Evolutionary conservation across 2,888 invertebrate species (phyloP).

Genomic region (Norana najaformis): DNA sequence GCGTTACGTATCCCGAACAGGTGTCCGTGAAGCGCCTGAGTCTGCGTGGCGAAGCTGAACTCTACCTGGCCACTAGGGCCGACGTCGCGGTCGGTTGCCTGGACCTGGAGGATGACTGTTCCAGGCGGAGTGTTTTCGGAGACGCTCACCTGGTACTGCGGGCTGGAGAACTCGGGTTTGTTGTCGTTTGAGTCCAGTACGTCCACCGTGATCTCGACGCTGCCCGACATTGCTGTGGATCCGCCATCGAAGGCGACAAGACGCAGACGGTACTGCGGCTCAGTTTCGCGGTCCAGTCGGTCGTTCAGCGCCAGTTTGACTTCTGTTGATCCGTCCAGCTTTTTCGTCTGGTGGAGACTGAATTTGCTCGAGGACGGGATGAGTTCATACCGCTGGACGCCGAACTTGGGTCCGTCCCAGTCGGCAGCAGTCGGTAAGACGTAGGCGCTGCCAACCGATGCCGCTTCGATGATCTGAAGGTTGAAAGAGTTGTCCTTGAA

Average conservation of each 20-base stretch:
- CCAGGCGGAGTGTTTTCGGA: conserved; percentile 38
- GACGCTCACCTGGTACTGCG: conserved; percentile 38
- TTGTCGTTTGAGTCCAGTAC: conserved; percentile 41
- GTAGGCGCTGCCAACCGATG: conserved; percentile 40
- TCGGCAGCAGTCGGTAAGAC: conserved; percentile 43
- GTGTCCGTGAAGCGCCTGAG: conserved; percentile 31
- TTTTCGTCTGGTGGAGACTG: conserved; percentile 28
- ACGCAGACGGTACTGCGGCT: conserved; percentile 37
- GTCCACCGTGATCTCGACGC: conserved; percentile 34
- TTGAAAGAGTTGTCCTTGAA: conserved; percentile 40
- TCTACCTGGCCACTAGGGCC: conserved; percentile 42
- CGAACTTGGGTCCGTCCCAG: conserved; percentile 41
- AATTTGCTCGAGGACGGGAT: conserved; percentile 36
- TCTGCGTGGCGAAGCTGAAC: conserved; percentile 40
- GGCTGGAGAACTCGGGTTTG: conserved; percentile 32
- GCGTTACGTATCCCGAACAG: conserved; percentile 38
- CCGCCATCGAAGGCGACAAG: conserved; percentile 41
- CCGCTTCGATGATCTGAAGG: conserved; percentile 42
- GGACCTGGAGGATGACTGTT: conserved; percentile 39
- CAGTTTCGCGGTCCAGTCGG: conserved; percentile 40
- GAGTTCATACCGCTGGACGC: conserved; percentile 43
- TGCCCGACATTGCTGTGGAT: conserved; percentile 1
- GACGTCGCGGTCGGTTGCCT: conserved; percentile 43
- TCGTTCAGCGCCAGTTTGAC: conserved; percentile 37
- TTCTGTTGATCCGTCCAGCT: conserved; percentile 36